These are phyloP conservation scores for Arizona elegans DNA, from an alignment of 2,113 vertebrate genomes.

Conservation along the genomic window DNA sequence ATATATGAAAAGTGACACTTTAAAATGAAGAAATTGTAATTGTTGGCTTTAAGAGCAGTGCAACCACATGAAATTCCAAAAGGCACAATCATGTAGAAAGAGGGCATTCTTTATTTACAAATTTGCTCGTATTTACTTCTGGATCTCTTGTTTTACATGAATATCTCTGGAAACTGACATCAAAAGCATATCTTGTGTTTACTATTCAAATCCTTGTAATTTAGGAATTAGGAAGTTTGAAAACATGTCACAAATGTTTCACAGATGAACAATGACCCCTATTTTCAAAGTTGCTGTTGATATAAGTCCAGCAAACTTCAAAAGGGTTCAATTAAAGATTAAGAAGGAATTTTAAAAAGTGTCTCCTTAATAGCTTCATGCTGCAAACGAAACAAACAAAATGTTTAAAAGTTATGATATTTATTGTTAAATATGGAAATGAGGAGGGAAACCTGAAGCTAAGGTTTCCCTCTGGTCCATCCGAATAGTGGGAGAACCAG, in stretches of 20 bases:
- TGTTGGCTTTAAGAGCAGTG: neutral
- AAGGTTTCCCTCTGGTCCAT: too few relatives aligned
- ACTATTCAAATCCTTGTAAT: conserved; percentile 51
- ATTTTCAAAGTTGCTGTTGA: conserved; percentile 37
- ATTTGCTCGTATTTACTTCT: neutral
- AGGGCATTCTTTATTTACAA: neutral
- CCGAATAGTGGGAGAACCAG: too few relatives aligned
- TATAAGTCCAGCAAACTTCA: conserved; percentile 33
- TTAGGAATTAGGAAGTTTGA: conserved; percentile 32
- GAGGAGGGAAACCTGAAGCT: too few relatives aligned
- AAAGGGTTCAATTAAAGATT: conserved; percentile 35
- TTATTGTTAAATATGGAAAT: too few relatives aligned
- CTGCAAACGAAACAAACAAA: too few relatives aligned
- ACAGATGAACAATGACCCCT: conserved; percentile 42
- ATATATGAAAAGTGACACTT: neutral
- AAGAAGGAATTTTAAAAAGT: neutral
- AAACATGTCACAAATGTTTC: conserved; percentile 44
- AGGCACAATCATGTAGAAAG: neutral
- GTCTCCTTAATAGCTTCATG: conserved; percentile 9
- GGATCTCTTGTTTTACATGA: neutral
- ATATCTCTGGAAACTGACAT: neutral
- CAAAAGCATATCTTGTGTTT: neutral
- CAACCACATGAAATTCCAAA: neutral
- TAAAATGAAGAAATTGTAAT: neutral
- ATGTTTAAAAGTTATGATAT: too few relatives aligned